Conservation (phyloP, 2,797 vertebrate genomes). For the Vultur gryphus region DNA sequence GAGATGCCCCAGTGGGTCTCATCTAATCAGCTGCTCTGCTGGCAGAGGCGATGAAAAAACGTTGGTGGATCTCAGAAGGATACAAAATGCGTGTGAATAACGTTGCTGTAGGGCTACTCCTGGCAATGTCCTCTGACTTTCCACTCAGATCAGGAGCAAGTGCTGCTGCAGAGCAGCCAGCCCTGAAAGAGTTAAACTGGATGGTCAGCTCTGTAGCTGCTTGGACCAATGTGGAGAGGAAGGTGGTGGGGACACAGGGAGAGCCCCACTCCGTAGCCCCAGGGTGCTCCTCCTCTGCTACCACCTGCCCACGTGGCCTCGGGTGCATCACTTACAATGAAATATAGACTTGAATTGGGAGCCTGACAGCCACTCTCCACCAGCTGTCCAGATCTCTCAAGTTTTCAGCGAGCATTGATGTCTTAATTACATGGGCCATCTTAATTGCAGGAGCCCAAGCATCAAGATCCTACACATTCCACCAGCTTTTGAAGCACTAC, state of each 20-base stretch:
- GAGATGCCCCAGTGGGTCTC: neutral
- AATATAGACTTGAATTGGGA: neutral
- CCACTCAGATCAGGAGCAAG: neutral
- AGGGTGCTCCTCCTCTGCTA: neutral
- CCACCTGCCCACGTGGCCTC: accelerated
- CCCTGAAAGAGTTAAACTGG: neutral
- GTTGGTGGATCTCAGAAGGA: neutral
- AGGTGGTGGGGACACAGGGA: neutral
- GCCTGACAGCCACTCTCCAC: neutral
- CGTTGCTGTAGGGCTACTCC: neutral
- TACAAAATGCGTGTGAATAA: neutral
- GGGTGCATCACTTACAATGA: neutral
- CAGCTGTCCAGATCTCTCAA: neutral
- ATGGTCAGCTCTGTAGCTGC: accelerated
- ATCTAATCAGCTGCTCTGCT: neutral
- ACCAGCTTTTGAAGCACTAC: neutral
- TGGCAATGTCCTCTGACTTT: neutral
- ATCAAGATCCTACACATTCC: neutral
- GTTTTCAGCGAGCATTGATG: neutral
- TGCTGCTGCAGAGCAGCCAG: neutral
- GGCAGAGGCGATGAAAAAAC: neutral
- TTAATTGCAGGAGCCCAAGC: neutral
- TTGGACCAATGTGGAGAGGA: neutral
- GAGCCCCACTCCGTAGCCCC: neutral
- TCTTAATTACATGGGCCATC: neutral